A percentile compares a stretch with the other conserved stretches of the same genome.
These are phyloP conservation scores for Drosophila hydei DNA, from an alignment of 1,140 invertebrate genomes.

Conservation along the genomic window DNA sequence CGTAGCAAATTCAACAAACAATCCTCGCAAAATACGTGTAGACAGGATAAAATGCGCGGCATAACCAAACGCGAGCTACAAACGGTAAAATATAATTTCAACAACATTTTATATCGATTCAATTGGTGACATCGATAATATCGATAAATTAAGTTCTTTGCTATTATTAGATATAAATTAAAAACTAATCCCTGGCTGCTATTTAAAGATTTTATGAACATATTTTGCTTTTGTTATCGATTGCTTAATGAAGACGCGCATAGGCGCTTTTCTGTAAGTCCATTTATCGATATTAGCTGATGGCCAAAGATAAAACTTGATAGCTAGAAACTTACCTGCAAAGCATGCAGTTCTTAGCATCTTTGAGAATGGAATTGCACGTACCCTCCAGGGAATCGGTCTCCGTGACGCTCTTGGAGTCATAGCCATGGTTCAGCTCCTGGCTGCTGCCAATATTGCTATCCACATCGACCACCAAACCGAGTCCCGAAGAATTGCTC, in stretches of 20 bases:
- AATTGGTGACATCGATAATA: background rate
- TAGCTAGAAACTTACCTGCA: constrained; percentile 70
- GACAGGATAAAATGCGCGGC: constrained; percentile 94
- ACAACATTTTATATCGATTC: background rate
- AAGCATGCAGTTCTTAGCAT: constrained; percentile 73
- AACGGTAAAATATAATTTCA: background rate
- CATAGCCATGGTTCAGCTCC: constrained; percentile 63
- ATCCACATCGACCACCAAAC: constrained; percentile 69
- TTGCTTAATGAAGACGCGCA: too few relatives aligned
- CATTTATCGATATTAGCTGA: background rate
- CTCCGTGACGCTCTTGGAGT: constrained; percentile 60
- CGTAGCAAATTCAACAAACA: constrained; percentile 92
- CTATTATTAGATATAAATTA: too few relatives aligned
- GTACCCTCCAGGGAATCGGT: constrained; percentile 77
- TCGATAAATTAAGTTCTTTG: background rate
- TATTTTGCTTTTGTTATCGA: too few relatives aligned
- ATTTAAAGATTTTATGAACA: too few relatives aligned
- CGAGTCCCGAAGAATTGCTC: constrained; percentile 57
- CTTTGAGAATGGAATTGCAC: constrained; percentile 70
- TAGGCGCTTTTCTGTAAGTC: too few relatives aligned
- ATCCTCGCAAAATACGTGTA: constrained; percentile 96
- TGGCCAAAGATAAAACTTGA: background rate
- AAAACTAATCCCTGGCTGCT: too few relatives aligned
- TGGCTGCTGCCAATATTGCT: constrained; percentile 64
- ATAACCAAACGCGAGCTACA: constrained; percentile 87